Conservation (phyloP, 2,113 vertebrate species). For the Pseudorasbora parva region DNA sequence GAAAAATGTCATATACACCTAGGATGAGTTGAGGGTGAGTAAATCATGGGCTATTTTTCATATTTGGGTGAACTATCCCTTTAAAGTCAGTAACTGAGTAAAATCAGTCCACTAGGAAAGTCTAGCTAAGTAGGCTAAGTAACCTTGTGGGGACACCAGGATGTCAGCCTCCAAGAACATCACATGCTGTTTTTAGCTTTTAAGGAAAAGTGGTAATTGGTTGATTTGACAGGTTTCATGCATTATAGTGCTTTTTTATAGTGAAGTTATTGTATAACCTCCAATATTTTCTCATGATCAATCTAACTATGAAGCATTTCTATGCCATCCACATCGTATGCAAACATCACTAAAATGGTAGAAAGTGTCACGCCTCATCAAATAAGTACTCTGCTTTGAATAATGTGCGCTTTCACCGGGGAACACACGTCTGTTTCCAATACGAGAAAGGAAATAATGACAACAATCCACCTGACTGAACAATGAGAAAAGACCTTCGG, state of each 20-base stretch:
- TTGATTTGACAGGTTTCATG: background rate
- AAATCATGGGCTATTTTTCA: no score
- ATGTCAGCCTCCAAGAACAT: background rate
- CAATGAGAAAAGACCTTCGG: slow-evolving; percentile 8
- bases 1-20: no score
- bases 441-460: slow-evolving; percentile 30
- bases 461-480: slow-evolving; percentile 33
- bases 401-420: slow-evolving; percentile 29
- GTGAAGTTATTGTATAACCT: background rate
- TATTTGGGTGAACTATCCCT: no score
- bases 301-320: background rate
- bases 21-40: no score
- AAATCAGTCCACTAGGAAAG: background rate
- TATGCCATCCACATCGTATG: background rate
- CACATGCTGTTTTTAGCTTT: background rate
- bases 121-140: background rate
- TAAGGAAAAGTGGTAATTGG: background rate
- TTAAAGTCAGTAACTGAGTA: background rate
- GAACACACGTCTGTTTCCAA: background rate
- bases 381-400: slow-evolving; percentile 24
- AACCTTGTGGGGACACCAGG: background rate
- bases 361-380: slow-evolving; percentile 24
- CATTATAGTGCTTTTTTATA: background rate
- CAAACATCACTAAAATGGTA: slow-evolving; percentile 26
- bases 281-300: background rate